phyloP scores from a whole-genome alignment of 2,797 vertebrate genomes.

The Labroides dimidiatus region DNA sequence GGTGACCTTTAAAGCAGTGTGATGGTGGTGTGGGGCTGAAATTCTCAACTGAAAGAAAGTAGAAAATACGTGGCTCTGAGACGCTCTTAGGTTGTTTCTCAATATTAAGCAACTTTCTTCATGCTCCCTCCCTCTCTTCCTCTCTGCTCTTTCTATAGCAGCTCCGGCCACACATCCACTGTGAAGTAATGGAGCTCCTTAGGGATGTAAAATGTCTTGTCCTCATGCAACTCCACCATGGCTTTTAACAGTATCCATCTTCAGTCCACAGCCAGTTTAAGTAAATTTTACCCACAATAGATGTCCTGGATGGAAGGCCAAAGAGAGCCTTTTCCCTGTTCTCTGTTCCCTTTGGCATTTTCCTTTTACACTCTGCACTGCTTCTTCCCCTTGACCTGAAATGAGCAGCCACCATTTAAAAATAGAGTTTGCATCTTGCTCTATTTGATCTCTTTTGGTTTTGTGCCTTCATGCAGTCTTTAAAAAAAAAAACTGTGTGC shows the following conservation, averaged over 20 bases:
- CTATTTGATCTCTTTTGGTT: constrained; percentile 39
- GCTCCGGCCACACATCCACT: constrained; percentile 34
- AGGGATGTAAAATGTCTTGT: constrained; percentile 53
- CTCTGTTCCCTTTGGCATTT: constrained; percentile 58
- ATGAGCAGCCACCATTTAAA: constrained; percentile 66
- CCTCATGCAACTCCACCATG: constrained; percentile 47
- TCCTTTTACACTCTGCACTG: constrained; percentile 37
- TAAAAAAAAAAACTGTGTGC: too few species aligned
- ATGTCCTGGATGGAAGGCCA: constrained; percentile 38
- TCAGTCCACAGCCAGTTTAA: constrained; percentile 35
- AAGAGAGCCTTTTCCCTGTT: constrained; percentile 46
- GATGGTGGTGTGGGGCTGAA: constrained; percentile 42
- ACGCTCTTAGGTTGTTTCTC: constrained; percentile 34
- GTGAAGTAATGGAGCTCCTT: constrained; percentile 56
- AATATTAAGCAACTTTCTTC: constrained; percentile 22
- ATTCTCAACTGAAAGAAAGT: constrained; percentile 37
- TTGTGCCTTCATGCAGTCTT: constrained; percentile 17
- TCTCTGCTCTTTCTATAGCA: constrained; percentile 30
- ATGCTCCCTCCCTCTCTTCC: neutral
- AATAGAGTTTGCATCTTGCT: constrained; percentile 57
- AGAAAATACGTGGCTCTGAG: constrained; percentile 35
- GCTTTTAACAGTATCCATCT: constrained; percentile 46
- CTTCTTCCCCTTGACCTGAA: constrained; percentile 68
- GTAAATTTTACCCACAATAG: constrained; percentile 47
- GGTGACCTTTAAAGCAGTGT: constrained; percentile 75